A percentile compares a stretch with the other conserved stretches of the same genome.
Evolutionary conservation across 1,140 invertebrate species (phyloP).

Genomic region (Halotydeus destructor): DNA sequence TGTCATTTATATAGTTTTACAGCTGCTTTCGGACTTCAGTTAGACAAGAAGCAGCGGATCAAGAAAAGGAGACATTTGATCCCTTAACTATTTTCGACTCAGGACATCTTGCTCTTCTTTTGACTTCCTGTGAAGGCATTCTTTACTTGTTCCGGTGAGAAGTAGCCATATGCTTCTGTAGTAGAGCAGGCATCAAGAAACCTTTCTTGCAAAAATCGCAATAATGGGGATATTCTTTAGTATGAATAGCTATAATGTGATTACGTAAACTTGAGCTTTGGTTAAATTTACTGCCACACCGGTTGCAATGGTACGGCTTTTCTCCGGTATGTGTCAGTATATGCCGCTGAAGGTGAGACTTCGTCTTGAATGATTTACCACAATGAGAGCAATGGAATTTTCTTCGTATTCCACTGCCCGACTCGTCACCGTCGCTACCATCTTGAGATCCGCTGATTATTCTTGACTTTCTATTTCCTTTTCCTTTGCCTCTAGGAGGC

Average conservation of each 20-base stretch:
- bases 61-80: too few species aligned
- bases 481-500: slow-evolving; percentile 10
- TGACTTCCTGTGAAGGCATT: background rate
- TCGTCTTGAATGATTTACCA: slow-evolving; percentile 17
- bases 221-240: slow-evolving; percentile 15
- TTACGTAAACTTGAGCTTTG: slow-evolving; percentile 14
- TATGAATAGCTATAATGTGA: slow-evolving; percentile 17
- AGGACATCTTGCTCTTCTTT: too few species aligned
- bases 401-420: slow-evolving; percentile 9
- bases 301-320: slow-evolving; percentile 16
- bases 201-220: slow-evolving; percentile 14
- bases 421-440: background rate
- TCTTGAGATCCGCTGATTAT: slow-evolving; percentile 4
- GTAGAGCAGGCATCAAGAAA: slow-evolving; percentile 14
- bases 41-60: too few species aligned
- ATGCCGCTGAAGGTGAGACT: slow-evolving; percentile 15
- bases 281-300: slow-evolving; percentile 15
- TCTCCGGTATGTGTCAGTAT: slow-evolving; percentile 16
- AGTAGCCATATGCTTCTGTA: slow-evolving; percentile 13
- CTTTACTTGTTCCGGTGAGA: slow-evolving; percentile 3
- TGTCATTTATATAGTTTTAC: too few species aligned
- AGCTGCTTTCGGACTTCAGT: too few species aligned
- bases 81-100: too few species aligned
- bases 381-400: slow-evolving; percentile 17
- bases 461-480: slow-evolving; percentile 15